Evolutionary conservation across 2,113 vertebrate genomes (phyloP).

Genomic region (Hirundichthys speculiger): DNA sequence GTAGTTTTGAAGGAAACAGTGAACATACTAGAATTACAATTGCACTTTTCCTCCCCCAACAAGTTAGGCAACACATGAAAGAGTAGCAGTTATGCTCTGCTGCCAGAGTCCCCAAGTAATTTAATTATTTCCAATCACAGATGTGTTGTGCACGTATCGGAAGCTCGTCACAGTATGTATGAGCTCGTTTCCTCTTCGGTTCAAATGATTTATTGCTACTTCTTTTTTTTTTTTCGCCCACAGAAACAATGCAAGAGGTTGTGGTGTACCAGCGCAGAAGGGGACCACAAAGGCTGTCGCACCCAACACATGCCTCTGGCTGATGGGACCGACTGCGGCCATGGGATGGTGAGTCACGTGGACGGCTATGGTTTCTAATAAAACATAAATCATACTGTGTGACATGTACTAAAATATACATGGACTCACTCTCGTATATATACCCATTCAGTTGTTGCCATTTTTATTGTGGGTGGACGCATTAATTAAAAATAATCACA

Average conservation of each 20-base stretch:
- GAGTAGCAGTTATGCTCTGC: not conserved
- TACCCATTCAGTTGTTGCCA: no score
- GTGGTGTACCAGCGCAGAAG: conserved; percentile 94
- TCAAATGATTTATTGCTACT: conserved; percentile 6
- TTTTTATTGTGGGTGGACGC: no score
- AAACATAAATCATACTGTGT: no score
- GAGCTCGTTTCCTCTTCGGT: not conserved
- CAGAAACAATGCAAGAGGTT: conserved; percentile 95
- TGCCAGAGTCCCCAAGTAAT: no score
- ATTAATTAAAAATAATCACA: no score
- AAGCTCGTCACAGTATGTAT: not conserved
- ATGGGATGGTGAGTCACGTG: conserved; percentile 88
- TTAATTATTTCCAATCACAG: no score
- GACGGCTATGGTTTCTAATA: not conserved
- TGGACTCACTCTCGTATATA: no score
- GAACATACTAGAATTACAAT: no score
- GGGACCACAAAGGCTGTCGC: conserved; percentile 91
- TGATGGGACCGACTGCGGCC: conserved; percentile 92
- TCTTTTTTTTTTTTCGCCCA: not conserved
- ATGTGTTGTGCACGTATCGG: not conserved
- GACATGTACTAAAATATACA: no score
- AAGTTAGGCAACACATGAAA: not conserved
- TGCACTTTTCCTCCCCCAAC: no score
- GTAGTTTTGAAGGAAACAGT: no score
- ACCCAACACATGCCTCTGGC: conserved; percentile 98